Conservation (phyloP, 2,888 invertebrate genomes). For the Callosobruchus maculatus region DNA sequence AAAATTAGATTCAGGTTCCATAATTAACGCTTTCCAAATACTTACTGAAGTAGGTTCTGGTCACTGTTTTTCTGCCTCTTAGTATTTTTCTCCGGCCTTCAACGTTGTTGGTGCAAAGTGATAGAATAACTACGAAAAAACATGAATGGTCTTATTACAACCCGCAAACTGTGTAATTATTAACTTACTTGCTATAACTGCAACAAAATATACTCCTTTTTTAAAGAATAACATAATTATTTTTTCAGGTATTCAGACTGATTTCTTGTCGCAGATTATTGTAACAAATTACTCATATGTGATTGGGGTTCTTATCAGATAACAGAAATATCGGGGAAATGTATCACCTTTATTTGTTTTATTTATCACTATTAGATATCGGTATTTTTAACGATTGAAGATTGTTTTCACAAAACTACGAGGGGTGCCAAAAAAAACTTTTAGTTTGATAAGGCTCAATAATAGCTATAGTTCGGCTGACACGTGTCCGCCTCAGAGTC, state of each 20-base stretch:
- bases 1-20: neutral
- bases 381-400: neutral
- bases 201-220: conserved; percentile 20
- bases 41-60: conserved; percentile 76
- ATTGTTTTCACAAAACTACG: neutral
- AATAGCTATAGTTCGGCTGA: too few relatives aligned
- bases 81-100: conserved; percentile 77
- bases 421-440: too few relatives aligned
- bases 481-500: too few relatives aligned
- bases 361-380: too few relatives aligned
- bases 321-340: neutral
- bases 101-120: conserved; percentile 62
- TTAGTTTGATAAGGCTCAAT: too few relatives aligned
- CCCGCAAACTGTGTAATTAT: too few relatives aligned
- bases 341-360: neutral
- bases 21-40: conserved; percentile 32
- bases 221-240: conserved; percentile 23
- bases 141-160: too few relatives aligned
- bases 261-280: neutral
- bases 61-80: conserved; percentile 73
- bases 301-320: neutral
- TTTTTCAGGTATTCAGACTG: neutral
- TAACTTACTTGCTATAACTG: conserved; percentile 25
- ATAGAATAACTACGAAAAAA: conserved; percentile 53
- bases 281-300: neutral